These are phyloP conservation scores for Chlorodrepanis virens DNA, from an alignment of 2,113 vertebrate species.

Conservation along the genomic window DNA sequence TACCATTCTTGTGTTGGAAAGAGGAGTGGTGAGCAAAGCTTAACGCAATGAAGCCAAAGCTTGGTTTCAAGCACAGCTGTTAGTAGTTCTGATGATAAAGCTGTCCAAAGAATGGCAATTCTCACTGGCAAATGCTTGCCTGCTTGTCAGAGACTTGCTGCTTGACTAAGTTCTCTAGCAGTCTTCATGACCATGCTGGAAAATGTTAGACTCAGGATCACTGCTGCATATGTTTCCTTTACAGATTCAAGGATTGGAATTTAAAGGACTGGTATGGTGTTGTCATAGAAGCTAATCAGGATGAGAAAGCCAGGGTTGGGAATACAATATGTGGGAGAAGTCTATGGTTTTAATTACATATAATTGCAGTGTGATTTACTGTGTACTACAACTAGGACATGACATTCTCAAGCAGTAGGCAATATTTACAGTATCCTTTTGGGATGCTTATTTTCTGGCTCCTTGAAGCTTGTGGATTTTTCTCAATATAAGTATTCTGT, in stretches of 20 bases:
- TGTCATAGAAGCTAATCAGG: neutral
- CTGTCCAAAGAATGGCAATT: neutral
- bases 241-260: neutral
- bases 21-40: neutral
- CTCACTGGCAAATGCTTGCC: neutral
- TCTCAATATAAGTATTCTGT: neutral
- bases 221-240: neutral
- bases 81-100: conserved; percentile 16
- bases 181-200: neutral
- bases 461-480: neutral
- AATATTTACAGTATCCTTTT: neutral
- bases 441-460: neutral
- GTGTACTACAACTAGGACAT: neutral
- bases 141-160: neutral
- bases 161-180: neutral
- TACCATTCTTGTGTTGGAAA: conserved; percentile 28
- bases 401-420: neutral
- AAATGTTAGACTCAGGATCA: neutral
- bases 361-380: neutral
- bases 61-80: neutral
- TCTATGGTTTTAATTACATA: neutral
- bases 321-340: neutral
- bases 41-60: conserved; percentile 5
- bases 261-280: neutral
- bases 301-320: neutral